These are phyloP conservation scores for Scaptodrosophila lebanonensis DNA, from an alignment of 1,140 invertebrate genomes.

Conservation along the genomic window DNA sequence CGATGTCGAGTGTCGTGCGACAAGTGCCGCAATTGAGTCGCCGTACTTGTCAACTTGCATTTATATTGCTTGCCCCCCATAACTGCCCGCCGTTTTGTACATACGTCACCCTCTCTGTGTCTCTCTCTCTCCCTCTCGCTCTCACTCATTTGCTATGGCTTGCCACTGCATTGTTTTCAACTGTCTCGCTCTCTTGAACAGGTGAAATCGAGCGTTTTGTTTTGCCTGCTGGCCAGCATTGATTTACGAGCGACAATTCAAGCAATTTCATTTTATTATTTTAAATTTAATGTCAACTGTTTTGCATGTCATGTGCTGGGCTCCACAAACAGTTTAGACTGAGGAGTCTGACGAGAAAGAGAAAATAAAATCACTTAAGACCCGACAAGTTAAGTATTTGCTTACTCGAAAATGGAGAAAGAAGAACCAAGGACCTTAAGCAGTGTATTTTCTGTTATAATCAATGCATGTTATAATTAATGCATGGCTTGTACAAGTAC, in stretches of 20 bases:
- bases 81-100: neutral
- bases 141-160: too few species aligned
- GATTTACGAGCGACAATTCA: constrained; percentile 67
- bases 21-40: constrained; percentile 72
- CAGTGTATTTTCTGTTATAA: too few species aligned
- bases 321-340: too few species aligned
- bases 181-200: constrained; percentile 37
- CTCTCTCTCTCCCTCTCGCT: too few species aligned
- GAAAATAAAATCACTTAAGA: too few species aligned
- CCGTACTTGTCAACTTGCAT: constrained; percentile 58
- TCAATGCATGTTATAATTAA: too few species aligned
- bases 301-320: constrained; percentile 64
- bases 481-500: too few species aligned
- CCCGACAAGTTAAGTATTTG: too few species aligned
- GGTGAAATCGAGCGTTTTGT: constrained; percentile 60
- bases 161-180: constrained; percentile 55
- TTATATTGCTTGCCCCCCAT: neutral
- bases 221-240: constrained; percentile 40
- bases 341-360: too few species aligned
- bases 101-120: neutral
- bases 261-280: constrained; percentile 65
- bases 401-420: too few species aligned
- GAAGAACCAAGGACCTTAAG: too few species aligned
- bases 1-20: constrained; percentile 59
- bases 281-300: constrained; percentile 63